A percentile compares a stretch with the other conserved stretches of the same genome.
Evolutionary conservation across 2,113 vertebrate genomes (phyloP).

Genomic region (Mirounga angustirostris): DNA sequence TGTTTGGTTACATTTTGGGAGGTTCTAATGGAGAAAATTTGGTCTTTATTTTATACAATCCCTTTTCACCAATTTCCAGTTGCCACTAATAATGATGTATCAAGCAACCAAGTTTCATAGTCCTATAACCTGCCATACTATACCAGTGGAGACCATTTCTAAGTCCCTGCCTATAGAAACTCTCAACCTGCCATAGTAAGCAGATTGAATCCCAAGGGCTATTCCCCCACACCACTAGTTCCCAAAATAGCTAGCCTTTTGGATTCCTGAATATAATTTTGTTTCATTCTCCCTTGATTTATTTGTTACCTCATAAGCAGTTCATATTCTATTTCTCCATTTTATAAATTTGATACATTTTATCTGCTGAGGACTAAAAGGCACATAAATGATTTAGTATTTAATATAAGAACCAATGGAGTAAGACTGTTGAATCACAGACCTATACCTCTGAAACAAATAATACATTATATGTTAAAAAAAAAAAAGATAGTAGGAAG

Average conservation of each 20-base stretch:
- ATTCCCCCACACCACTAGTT: rapidly evolving
- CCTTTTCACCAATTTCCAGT: neutral
- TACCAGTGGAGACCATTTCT: neutral
- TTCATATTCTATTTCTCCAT: neutral
- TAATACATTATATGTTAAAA: no score
- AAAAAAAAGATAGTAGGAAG: no score
- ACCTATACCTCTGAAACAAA: no score
- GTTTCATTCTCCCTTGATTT: neutral
- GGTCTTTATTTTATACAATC: neutral
- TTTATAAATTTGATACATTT: neutral
- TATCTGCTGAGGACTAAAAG: neutral
- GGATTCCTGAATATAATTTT: neutral
- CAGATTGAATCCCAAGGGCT: neutral
- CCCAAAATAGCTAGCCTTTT: neutral
- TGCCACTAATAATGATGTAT: neutral
- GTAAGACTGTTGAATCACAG: neutral
- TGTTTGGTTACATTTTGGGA: neutral
- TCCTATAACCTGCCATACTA: neutral
- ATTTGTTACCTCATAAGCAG: neutral
- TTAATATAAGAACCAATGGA: neutral
- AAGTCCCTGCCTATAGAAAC: neutral
- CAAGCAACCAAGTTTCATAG: neutral
- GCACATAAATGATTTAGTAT: neutral
- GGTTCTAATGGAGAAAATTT: neutral
- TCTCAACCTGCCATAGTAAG: neutral